Evolutionary conservation across 2,888 invertebrate genomes (phyloP).

Genomic region (Leptinotarsa tumamoca): DNA sequence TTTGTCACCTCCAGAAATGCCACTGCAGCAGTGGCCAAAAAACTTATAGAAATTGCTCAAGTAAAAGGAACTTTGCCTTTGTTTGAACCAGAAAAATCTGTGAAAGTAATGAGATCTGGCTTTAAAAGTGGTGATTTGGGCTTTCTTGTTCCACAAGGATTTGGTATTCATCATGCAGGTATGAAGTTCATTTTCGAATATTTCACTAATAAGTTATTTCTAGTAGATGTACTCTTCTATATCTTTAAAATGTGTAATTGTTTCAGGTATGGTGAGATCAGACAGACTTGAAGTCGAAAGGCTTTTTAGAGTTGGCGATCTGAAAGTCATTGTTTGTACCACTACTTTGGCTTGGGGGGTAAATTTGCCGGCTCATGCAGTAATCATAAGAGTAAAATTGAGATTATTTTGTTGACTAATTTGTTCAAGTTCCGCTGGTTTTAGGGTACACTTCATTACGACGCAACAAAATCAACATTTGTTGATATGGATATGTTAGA

Average conservation of each 20-base stretch:
- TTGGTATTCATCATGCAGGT: conserved; percentile 98
- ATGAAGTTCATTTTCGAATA: conserved; percentile 48
- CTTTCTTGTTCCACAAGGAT: conserved; percentile 87
- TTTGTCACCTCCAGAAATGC: conserved; percentile 99
- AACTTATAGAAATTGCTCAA: conserved; percentile 84
- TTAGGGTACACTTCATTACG: conserved; percentile 97
- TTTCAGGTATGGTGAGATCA: conserved; percentile 71
- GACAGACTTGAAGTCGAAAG: conserved; percentile 73
- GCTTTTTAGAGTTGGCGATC: conserved; percentile 87
- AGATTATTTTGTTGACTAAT: not conserved
- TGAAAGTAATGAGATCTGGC: conserved; percentile 79
- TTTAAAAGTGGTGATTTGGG: conserved; percentile 84
- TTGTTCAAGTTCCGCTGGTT: conserved; percentile 30
- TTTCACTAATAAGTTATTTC: conserved; percentile 2
- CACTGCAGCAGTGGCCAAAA: conserved; percentile 89
- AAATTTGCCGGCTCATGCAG: conserved; percentile 98
- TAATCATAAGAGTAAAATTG: conserved; percentile 84
- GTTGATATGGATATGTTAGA: conserved; percentile 97
- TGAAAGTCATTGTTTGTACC: conserved; percentile 93
- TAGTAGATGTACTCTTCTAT: not conserved
- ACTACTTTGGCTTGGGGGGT: conserved; percentile 99
- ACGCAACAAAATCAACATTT: conserved; percentile 93
- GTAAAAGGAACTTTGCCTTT: conserved; percentile 78
- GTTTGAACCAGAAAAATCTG: conserved; percentile 77
- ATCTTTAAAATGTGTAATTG: not conserved